Evolutionary conservation across 2,888 invertebrate species (phyloP).

Genomic region (Theretra japonica): DNA sequence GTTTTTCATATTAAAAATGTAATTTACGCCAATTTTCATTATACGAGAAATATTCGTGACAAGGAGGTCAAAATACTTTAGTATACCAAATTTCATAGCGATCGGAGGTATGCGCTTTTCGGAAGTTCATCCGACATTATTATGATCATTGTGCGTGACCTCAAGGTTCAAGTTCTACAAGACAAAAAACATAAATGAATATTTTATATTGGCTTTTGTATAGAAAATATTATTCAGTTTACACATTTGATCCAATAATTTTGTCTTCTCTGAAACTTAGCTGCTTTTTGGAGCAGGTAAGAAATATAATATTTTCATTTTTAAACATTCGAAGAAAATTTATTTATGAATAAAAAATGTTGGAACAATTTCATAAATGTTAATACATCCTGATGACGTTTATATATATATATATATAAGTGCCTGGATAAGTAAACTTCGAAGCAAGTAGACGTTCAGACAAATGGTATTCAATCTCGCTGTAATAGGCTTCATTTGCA

Average conservation of each 20-base stretch:
- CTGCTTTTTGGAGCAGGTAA: conserved; percentile 24
- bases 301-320: background rate
- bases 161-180: background rate
- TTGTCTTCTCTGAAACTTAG: background rate
- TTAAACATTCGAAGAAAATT: background rate
- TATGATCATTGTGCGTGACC: background rate
- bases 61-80: too few species aligned
- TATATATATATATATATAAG: background rate
- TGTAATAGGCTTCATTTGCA: background rate
- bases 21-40: too few species aligned
- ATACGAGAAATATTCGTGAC: too few species aligned
- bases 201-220: background rate
- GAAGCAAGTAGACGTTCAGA: background rate
- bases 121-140: too few species aligned
- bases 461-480: background rate
- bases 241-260: background rate
- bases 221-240: background rate
- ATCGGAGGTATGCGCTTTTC: too few species aligned
- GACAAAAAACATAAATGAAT: background rate
- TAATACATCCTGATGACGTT: background rate
- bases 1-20: too few species aligned
- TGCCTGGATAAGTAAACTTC: conserved; percentile 6
- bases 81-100: too few species aligned
- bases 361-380: background rate
- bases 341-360: background rate